Conservation (phyloP, 2,113 vertebrate species). For the Centropus bengalensis region DNA sequence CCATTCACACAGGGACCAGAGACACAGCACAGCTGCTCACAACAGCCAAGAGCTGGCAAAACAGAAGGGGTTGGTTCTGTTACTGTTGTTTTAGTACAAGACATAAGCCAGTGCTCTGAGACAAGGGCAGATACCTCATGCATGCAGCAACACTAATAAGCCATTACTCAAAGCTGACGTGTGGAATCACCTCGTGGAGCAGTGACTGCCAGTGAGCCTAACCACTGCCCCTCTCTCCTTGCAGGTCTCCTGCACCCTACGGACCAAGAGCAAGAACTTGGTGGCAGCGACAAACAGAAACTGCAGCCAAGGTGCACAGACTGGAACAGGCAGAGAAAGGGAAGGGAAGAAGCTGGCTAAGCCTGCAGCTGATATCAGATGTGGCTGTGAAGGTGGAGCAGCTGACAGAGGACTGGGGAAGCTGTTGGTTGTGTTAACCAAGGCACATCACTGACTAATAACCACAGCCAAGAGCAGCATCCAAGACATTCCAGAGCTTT, state of each 20-base stretch:
- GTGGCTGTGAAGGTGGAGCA: background rate
- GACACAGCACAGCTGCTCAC: background rate
- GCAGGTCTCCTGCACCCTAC: background rate
- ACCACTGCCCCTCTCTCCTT: background rate
- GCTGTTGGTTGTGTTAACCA: fast-evolving
- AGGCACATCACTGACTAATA: background rate
- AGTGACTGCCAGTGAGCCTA: background rate
- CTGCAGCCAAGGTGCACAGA: fast-evolving
- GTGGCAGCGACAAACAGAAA: background rate
- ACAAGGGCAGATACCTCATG: background rate
- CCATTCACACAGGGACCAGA: background rate
- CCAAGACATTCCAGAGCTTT: background rate
- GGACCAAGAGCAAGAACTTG: background rate
- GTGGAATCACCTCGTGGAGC: fast-evolving
- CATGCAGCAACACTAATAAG: background rate
- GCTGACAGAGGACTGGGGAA: background rate
- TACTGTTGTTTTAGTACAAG: background rate
- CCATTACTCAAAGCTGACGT: background rate
- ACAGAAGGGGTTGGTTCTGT: background rate
- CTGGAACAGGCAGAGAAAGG: background rate
- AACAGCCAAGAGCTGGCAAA: background rate
- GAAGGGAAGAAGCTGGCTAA: background rate
- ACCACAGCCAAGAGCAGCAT: background rate
- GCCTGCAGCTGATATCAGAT: background rate
- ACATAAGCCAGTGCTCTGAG: background rate